Base-by-base conservation (phyloP, 2,113 vertebrate species). In the Cairina moschata region DNA sequence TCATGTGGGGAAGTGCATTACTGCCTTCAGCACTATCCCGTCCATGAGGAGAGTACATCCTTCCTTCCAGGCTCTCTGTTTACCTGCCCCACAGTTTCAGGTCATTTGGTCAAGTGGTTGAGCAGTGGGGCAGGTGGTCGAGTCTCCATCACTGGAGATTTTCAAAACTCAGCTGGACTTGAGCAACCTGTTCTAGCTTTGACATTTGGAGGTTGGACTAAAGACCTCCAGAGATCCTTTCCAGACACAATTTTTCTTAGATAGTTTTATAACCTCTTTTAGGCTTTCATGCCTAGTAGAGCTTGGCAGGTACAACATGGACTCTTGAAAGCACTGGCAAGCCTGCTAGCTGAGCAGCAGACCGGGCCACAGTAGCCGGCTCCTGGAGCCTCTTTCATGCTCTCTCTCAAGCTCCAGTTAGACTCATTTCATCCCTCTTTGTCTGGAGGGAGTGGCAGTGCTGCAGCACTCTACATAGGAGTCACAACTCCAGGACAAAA, bases 1-100 rank as follows among this genome's bases (percentile, higher is more conserved):
- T 40, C 10, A 36, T 2, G 0, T 10, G 15, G 13, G 25, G 16
- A 50, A 2, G 1, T 13, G 8, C 36, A 11, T 34, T 17, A 13
- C 22, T 82, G 79, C 66, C 26, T 48, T 12, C 62, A 60, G 42
- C 8, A 4, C 46, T 42, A 1, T 3, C 44, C 62, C 5, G 0
- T 31, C 44, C n/a, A 2, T 34, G 44, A 66, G 52, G 7, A 66
- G 34, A 74, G 8, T 44, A 40, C 26, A 5, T 54, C 68, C 12
- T 50, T 65, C 44, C 34, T 89, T 40, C 23, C 26, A 18, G 22
- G 20, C 15, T 32, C 26, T 58, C 23, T 82, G 15, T 18, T 50
- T 40, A 5, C 17, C n/a, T 55, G n/a, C 36, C 20, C 36, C 48
- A 3, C 5, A 13, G 8, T 46, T 54, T 50, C 36, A 32, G 40